Evolutionary conservation across 2,888 invertebrate species (phyloP).

Genomic region (Capitulum mitella): DNA sequence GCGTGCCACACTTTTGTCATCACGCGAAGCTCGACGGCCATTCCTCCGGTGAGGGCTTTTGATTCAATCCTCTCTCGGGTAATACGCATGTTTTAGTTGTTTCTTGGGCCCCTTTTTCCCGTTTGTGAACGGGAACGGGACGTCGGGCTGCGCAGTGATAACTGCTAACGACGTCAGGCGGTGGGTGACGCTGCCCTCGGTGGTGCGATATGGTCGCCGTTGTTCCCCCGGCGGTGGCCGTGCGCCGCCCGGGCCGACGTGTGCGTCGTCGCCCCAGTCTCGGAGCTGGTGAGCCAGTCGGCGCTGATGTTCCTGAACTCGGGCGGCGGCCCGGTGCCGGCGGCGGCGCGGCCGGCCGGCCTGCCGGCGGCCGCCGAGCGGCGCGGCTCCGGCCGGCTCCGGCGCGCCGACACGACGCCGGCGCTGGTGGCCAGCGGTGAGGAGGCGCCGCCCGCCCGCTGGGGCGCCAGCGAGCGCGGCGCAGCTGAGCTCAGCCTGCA

Average conservation of each 20-base stretch:
- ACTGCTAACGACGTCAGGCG: background rate
- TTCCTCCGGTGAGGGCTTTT: too few species aligned
- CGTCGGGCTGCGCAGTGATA: too few species aligned
- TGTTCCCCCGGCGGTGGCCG: too few species aligned
- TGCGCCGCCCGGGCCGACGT: too few species aligned
- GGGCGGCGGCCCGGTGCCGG: slow-evolving; percentile 16
- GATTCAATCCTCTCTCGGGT: too few species aligned
- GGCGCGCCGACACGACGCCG: slow-evolving; percentile 6
- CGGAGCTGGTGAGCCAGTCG: slow-evolving; percentile 22
- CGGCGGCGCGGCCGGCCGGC: background rate
- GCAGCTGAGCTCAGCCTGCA: background rate
- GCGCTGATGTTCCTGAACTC: slow-evolving; percentile 7
- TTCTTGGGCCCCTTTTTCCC: too few species aligned
- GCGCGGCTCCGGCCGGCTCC: background rate
- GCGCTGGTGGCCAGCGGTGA: background rate
- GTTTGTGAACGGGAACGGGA: too few species aligned
- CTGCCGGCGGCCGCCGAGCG: background rate
- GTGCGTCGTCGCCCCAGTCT: background rate
- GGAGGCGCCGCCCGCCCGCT: background rate
- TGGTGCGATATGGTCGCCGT: too few species aligned
- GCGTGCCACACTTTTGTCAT: too few species aligned
- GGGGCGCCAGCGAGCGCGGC: background rate
- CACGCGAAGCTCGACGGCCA: too few species aligned
- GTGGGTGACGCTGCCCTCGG: too few species aligned
- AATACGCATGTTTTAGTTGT: too few species aligned